Percentiles rank a stretch among this genome's conserved stretches.
These are phyloP conservation scores for Eupelmus urozonus DNA, from an alignment of 2,888 invertebrate species.

Conservation along the genomic window DNA sequence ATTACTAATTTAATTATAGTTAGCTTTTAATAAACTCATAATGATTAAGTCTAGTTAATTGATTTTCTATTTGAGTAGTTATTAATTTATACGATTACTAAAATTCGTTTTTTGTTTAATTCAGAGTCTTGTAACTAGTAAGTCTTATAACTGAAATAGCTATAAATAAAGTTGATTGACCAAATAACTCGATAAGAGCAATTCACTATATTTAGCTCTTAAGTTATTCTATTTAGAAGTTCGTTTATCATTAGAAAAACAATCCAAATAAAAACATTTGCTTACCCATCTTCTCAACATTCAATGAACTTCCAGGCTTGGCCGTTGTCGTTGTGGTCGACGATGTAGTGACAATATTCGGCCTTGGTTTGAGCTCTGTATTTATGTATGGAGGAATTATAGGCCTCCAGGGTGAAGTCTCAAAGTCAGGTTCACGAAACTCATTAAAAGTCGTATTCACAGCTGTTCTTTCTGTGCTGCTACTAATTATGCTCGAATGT, in stretches of 20 bases:
- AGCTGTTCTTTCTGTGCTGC: neutral
- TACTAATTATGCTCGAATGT: conserved; percentile 22
- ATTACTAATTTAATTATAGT: too few relatives aligned
- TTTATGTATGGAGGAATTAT: conserved; percentile 72
- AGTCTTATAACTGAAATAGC: too few relatives aligned
- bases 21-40: too few relatives aligned
- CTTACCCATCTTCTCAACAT: conserved; percentile 32
- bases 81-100: too few relatives aligned
- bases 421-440: conserved; percentile 72
- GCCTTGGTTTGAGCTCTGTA: conserved; percentile 66
- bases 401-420: conserved; percentile 75
- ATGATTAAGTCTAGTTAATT: too few relatives aligned
- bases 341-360: conserved; percentile 43
- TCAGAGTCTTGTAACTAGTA: too few relatives aligned
- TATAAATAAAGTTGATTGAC: too few relatives aligned
- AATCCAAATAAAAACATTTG: neutral
- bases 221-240: too few relatives aligned
- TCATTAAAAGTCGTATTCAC: conserved; percentile 65
- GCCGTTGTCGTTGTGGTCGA: conserved; percentile 13
- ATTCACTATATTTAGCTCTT: too few relatives aligned
- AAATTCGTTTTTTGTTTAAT: too few relatives aligned
- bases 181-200: too few relatives aligned
- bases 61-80: too few relatives aligned
- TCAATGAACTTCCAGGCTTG: neutral
- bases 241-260: neutral